Percentiles rank a stretch among this genome's conserved stretches.
Conservation (phyloP, 2,888 invertebrate genomes). For the Zhuqinia jingwanae region DNA sequence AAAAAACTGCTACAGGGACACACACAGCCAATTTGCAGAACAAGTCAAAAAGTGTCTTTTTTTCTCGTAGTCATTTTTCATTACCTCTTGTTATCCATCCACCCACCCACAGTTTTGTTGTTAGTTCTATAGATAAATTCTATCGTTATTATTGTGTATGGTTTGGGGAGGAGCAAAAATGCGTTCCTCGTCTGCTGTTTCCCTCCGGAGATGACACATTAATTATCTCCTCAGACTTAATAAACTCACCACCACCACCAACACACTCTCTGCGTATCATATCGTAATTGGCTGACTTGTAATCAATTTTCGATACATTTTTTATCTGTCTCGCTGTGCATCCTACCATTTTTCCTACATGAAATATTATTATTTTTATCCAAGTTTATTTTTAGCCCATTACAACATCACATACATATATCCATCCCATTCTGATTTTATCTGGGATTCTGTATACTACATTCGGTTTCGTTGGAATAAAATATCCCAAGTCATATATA, state of each 20-base stretch:
- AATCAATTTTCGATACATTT: neutral
- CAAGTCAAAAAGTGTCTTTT: no score
- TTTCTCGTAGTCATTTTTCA: neutral
- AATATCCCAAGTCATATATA: neutral
- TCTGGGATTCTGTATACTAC: no score
- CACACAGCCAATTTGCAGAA: constrained; percentile 37
- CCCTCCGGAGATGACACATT: constrained; percentile 65
- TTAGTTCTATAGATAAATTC: neutral
- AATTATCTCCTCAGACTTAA: constrained; percentile 66
- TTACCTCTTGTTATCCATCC: no score
- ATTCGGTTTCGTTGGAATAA: neutral
- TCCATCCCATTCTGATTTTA: neutral
- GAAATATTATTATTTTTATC: no score
- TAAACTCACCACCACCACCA: constrained; percentile 4
- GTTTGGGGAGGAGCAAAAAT: neutral
- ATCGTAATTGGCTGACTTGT: constrained; percentile 48
- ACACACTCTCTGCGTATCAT: neutral
- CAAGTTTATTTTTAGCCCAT: no score
- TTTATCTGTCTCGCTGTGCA: no score
- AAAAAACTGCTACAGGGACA: constrained; percentile 41
- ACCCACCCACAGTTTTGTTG: neutral
- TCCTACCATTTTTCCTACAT: no score
- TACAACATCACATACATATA: neutral
- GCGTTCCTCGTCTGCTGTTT: no score
- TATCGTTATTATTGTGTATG: no score